These are phyloP conservation scores for Gopherus evgoodei DNA, from an alignment of 2,113 vertebrate genomes.

Conservation along the genomic window DNA sequence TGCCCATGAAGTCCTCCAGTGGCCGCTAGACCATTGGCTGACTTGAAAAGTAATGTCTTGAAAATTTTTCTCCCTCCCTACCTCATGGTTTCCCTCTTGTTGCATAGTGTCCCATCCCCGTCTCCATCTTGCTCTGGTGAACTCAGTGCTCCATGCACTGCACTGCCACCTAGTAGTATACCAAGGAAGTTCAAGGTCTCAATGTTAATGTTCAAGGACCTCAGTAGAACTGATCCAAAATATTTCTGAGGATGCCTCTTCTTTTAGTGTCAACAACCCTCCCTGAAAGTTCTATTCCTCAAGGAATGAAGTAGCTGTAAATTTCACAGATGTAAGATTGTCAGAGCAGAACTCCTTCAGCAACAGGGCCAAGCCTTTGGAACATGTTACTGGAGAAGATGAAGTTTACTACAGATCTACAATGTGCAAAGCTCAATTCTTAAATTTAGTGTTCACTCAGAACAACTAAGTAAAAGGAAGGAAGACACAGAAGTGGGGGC, in stretches of 20 bases:
- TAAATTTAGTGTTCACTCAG: neutral
- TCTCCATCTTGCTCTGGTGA: neutral
- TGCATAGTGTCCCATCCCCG: neutral
- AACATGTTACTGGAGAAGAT: neutral
- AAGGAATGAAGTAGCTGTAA: neutral
- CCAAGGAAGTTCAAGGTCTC: neutral
- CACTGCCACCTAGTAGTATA: neutral
- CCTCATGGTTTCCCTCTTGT: neutral
- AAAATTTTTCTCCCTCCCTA: neutral
- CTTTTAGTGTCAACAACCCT: neutral
- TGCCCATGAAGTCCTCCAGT: neutral
- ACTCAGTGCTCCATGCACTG: neutral
- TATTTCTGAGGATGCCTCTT: neutral
- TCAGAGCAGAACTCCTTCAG: neutral
- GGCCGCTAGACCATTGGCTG: neutral
- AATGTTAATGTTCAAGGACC: neutral
- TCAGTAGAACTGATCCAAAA: neutral
- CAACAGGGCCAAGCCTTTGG: neutral
- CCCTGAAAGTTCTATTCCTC: neutral
- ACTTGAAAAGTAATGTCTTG: neutral
- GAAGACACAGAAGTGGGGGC: neutral
- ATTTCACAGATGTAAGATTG: neutral
- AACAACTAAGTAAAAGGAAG: neutral
- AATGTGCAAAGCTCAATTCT: neutral
- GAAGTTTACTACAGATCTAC: neutral